These are phyloP conservation scores for Phoxinus dragarum DNA, from an alignment of 2,797 vertebrate genomes.

Conservation along the genomic window DNA sequence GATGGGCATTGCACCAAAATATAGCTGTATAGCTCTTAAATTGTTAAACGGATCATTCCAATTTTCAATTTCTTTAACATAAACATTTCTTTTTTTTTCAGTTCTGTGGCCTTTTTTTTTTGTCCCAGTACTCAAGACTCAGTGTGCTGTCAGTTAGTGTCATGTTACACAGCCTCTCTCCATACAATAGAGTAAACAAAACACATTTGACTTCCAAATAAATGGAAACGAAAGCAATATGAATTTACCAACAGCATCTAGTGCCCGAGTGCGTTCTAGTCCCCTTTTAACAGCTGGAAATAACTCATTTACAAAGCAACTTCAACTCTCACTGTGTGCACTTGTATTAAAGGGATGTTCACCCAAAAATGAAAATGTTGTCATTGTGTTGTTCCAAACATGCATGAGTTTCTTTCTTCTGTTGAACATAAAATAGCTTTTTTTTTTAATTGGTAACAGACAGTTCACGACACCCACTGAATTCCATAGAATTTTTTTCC, in stretches of 20 bases:
- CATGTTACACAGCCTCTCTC: slow-evolving; percentile 5
- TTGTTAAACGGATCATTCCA: background rate
- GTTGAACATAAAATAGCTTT: too few relatives aligned
- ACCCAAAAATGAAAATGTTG: too few relatives aligned
- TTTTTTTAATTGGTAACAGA: too few relatives aligned
- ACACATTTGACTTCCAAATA: slow-evolving; percentile 38
- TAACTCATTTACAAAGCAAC: background rate
- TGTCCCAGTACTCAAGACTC: background rate
- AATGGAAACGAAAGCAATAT: background rate
- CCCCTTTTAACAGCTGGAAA: background rate
- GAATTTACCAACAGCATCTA: background rate
- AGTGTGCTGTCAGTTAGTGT: background rate
- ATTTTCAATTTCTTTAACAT: background rate
- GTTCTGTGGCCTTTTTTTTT: background rate
- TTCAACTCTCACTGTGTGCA: background rate
- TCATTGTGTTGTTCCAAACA: too few relatives aligned
- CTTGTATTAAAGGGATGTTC: background rate
- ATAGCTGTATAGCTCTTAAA: background rate
- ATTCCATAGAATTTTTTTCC: too few relatives aligned
- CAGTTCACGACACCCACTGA: too few relatives aligned
- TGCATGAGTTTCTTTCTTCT: too few relatives aligned
- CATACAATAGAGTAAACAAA: slow-evolving; percentile 1
- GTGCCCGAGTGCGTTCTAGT: background rate
- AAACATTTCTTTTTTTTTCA: background rate
- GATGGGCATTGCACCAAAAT: background rate